Evolutionary conservation across 1,140 invertebrate species (phyloP).

Genomic region (Chironomus tepperi): DNA sequence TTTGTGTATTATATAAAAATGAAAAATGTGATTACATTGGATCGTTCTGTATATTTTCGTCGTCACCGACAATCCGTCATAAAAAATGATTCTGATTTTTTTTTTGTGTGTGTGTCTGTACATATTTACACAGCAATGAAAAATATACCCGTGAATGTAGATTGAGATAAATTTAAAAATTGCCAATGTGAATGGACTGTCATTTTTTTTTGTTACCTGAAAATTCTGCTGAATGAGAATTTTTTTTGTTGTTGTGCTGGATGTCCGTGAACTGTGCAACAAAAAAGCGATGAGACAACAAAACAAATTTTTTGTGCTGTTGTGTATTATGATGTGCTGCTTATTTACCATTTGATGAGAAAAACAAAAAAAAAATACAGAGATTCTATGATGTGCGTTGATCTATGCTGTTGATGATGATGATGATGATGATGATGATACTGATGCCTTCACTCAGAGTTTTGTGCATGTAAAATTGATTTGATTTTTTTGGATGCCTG

Average conservation of each 20-base stretch:
- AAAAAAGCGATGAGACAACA: no score
- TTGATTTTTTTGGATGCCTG: not conserved
- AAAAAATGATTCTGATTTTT: no score
- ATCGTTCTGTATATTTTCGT: no score
- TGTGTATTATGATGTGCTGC: no score
- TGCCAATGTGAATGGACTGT: not conserved
- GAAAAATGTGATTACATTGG: constrained; percentile 7
- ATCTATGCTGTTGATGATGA: not conserved
- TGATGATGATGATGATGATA: not conserved
- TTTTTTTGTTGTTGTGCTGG: no score
- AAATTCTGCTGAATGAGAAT: not conserved
- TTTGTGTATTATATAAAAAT: not conserved
- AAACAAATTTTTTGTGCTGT: no score
- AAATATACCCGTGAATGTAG: not conserved
- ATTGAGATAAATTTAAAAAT: not conserved
- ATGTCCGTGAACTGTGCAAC: no score
- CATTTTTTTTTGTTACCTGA: not conserved
- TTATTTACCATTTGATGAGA: no score
- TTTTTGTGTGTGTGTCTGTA: not conserved
- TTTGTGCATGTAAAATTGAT: constrained; percentile 14
- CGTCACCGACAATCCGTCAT: not conserved
- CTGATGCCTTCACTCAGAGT: not conserved
- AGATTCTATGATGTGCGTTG: not conserved
- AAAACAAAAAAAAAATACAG: not conserved
- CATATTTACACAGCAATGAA: no score